A percentile compares a stretch with the other conserved stretches of the same genome.
These are phyloP conservation scores for Lates calcarifer DNA, from an alignment of 2,113 vertebrate genomes.

Conservation along the genomic window DNA sequence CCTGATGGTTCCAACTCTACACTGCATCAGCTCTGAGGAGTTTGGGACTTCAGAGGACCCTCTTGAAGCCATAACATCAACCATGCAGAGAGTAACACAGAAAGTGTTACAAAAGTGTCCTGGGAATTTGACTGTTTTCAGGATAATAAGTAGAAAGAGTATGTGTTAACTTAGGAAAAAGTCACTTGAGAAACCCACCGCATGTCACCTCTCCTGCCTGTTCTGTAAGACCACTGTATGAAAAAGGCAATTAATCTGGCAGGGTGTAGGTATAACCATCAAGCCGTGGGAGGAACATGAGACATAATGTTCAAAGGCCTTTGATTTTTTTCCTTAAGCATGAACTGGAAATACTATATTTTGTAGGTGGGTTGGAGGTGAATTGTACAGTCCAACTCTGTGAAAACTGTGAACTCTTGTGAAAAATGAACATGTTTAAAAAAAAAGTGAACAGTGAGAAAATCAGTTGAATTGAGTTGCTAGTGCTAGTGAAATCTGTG, in stretches of 20 bases:
- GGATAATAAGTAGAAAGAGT: conserved; percentile 75
- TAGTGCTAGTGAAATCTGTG: background rate
- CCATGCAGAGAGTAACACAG: conserved; percentile 74
- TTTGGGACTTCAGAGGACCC: conserved; percentile 79
- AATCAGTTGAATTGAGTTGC: background rate
- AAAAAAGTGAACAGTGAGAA: background rate
- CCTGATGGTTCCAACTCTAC: conserved; percentile 76
- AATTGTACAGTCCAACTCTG: background rate
- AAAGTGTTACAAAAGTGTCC: conserved; percentile 74
- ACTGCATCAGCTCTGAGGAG: conserved; percentile 79
- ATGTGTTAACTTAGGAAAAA: conserved; percentile 75
- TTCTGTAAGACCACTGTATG: conserved; percentile 28
- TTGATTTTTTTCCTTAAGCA: background rate
- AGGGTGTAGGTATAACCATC: conserved; percentile 25
- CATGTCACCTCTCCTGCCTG: conserved; percentile 56
- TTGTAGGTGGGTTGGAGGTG: conserved; percentile 3
- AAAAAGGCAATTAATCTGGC: conserved; percentile 41
- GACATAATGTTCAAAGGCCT: background rate
- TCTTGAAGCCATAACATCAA: conserved; percentile 85
- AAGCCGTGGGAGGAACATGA: background rate
- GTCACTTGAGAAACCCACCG: conserved; percentile 60
- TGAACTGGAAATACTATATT: background rate
- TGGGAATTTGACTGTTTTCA: conserved; percentile 81
- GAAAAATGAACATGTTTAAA: background rate
- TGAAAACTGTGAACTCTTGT: too few relatives aligned